A percentile compares a stretch with the other conserved stretches of the same genome.
phyloP scores from a whole-genome alignment of 1,140 invertebrate species.

The Cardiocondyla obscurior region DNA sequence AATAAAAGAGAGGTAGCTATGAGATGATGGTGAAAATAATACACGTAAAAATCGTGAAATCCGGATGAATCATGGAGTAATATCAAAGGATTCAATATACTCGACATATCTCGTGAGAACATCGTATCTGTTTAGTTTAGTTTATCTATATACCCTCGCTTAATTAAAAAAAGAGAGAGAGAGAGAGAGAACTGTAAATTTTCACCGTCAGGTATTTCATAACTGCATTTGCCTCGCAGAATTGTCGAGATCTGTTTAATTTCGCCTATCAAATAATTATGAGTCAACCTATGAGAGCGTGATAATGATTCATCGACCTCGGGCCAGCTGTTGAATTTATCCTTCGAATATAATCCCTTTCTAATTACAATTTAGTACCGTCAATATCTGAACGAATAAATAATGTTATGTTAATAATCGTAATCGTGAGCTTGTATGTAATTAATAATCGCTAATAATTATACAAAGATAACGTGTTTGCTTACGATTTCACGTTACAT shows the following conservation, averaged over 20 bases:
- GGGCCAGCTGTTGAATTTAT: background rate
- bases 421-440: background rate
- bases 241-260: conserved; percentile 2
- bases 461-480: background rate
- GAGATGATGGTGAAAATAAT: background rate
- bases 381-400: background rate
- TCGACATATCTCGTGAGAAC: background rate
- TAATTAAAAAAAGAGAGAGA: conserved; percentile 12
- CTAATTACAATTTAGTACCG: background rate
- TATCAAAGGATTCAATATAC: conserved; percentile 46
- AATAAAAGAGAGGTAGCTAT: background rate
- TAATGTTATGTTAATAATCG: background rate
- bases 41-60: background rate
- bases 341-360: background rate
- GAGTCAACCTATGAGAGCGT: background rate
- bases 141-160: background rate
- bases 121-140: background rate
- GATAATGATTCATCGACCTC: conserved; percentile 25
- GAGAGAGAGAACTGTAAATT: too few species aligned
- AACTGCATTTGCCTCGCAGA: background rate
- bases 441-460: background rate
- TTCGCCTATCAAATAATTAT: conserved; percentile 25
- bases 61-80: conserved; percentile 22
- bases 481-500: background rate
- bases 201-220: too few species aligned